A percentile compares a stretch with the other conserved stretches of the same genome.
These are phyloP conservation scores for Piaya cayana DNA, from an alignment of 2,113 vertebrate species.

Conservation along the genomic window DNA sequence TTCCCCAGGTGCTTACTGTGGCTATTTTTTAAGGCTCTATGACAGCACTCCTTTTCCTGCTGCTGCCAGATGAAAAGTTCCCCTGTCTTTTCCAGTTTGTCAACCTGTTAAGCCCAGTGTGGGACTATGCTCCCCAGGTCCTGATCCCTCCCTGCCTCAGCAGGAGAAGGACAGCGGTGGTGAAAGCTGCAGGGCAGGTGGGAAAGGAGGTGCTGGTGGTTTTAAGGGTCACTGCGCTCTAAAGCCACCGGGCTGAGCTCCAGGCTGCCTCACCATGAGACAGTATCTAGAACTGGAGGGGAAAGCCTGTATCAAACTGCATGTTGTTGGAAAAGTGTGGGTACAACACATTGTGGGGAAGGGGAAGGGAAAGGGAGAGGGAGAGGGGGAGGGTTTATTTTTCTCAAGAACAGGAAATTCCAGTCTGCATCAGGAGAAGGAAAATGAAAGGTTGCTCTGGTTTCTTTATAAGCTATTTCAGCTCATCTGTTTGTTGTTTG, in stretches of 20 bases:
- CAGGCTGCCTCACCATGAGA: not conserved
- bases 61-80: not conserved
- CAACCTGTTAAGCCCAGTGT: not conserved
- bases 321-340: accelerated
- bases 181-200: not conserved
- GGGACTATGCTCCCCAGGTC: accelerated
- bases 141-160: not conserved
- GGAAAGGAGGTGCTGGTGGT: not conserved
- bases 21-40: not conserved
- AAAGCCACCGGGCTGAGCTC: not conserved
- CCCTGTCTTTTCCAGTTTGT: accelerated
- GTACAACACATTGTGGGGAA: not conserved
- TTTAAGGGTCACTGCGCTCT: not conserved
- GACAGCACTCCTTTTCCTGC: not conserved
- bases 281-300: accelerated
- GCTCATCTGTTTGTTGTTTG: not conserved
- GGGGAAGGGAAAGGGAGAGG: too few relatives aligned
- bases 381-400: accelerated
- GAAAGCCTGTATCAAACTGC: not conserved
- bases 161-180: not conserved
- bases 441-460: not conserved
- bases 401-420: not conserved
- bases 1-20: not conserved
- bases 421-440: not conserved
- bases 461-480: not conserved